A percentile compares a stretch with the other conserved stretches of the same genome.
phyloP scores from a whole-genome alignment of 2,113 vertebrate genomes.

The Prionailurus bengalensis region DNA sequence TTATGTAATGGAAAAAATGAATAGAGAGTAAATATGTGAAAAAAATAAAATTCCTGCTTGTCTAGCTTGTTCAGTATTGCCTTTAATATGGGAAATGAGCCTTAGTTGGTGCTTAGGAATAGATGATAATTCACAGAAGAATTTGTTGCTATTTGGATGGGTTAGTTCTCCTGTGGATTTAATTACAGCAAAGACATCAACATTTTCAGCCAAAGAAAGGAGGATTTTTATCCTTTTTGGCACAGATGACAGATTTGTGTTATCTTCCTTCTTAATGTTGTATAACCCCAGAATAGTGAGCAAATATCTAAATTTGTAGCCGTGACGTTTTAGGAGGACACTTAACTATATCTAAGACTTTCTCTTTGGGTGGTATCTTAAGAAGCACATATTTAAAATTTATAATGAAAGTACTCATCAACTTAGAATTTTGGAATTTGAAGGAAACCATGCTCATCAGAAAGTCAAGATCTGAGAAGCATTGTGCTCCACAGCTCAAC shows the following conservation, averaged over 20 bases:
- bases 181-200: background rate
- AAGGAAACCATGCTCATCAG: background rate
- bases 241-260: background rate
- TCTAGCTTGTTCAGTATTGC: background rate
- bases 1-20: background rate
- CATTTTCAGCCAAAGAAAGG: background rate
- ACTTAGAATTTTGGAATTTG: background rate
- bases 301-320: conserved; percentile 58
- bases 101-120: background rate
- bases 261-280: background rate
- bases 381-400: background rate
- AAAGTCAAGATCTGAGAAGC: background rate
- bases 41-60: background rate
- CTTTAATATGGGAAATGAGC: background rate
- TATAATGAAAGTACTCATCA: background rate
- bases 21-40: background rate
- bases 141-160: background rate
- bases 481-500: accelerated
- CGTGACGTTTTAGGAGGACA: background rate
- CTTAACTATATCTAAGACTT: background rate
- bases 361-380: background rate
- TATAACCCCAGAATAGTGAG: conserved; percentile 36
- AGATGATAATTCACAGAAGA: background rate
- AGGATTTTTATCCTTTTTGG: conserved; percentile 60
- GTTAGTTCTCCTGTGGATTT: conserved; percentile 33